Percentiles rank a stretch among this genome's conserved stretches.
These are phyloP conservation scores for Parazoanthus swiftii DNA, from an alignment of 92 coral and sea anemone genomes.

Conservation along the genomic window DNA sequence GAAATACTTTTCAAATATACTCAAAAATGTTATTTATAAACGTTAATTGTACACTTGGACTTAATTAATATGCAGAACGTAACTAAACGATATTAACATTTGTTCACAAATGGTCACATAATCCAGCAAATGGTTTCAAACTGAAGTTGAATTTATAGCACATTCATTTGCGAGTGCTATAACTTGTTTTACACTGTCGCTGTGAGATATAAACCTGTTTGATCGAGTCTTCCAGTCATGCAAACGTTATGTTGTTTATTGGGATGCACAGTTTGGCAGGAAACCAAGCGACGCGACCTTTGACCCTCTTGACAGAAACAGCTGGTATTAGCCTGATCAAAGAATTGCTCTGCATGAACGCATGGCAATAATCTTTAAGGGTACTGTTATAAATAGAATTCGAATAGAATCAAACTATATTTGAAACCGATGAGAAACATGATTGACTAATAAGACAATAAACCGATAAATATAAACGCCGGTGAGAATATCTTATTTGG, in stretches of 20 bases:
- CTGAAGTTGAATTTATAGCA: neutral
- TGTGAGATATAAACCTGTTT: neutral
- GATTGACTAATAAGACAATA: too few species aligned
- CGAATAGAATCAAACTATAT: too few species aligned
- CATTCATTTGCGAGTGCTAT: neutral
- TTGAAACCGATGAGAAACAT: too few species aligned
- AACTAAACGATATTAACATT: too few species aligned
- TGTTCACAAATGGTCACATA: too few species aligned
- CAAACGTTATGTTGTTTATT: neutral
- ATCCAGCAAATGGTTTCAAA: neutral
- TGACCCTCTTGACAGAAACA: neutral
- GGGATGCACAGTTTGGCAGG: neutral
- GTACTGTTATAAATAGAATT: too few species aligned
- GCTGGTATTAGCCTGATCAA: neutral
- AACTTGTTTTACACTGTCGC: neutral
- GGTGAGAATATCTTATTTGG: too few species aligned
- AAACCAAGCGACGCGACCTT: neutral
- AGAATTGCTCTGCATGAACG: neutral
- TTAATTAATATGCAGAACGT: too few species aligned
- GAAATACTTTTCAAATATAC: too few species aligned
- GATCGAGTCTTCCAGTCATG: neutral
- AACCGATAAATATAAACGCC: too few species aligned
- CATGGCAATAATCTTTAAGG: neutral
- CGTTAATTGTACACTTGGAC: too few species aligned
- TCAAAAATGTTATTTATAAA: too few species aligned